Conservation (phyloP, 2,888 invertebrate genomes). For the Dynastes maya region DNA sequence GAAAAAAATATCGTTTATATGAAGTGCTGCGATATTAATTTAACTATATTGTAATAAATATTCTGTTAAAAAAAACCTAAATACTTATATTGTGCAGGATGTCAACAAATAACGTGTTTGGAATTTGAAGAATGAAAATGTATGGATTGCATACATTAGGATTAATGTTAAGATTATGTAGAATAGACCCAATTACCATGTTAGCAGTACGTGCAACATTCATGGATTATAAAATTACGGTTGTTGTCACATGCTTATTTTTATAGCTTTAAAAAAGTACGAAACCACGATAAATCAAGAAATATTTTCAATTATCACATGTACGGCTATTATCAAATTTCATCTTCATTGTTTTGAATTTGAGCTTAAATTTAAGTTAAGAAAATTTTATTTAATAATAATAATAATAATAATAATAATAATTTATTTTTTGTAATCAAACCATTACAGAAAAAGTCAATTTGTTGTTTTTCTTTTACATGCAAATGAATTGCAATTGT, state of each 20-base stretch:
- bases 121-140: background rate
- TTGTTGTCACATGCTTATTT: background rate
- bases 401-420: no score
- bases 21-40: background rate
- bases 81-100: background rate
- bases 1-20: constrained; percentile 48
- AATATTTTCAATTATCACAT: no score
- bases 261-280: background rate
- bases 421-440: no score
- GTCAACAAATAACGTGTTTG: background rate
- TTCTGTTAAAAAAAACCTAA: background rate
- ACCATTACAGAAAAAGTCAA: no score
- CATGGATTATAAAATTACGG: background rate
- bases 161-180: background rate
- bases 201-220: background rate
- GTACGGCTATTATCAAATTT: no score
- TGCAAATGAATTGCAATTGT: no score
- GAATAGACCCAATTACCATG: background rate
- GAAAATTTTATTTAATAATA: no score
- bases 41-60: background rate
- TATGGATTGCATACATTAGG: background rate
- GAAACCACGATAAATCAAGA: background rate
- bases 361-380: no score
- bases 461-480: no score
- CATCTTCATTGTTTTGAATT: no score